A percentile compares a stretch with the other conserved stretches of the same genome.
These are phyloP conservation scores for Hystrix cristata DNA, from an alignment of 2,113 vertebrate species.

Conservation along the genomic window DNA sequence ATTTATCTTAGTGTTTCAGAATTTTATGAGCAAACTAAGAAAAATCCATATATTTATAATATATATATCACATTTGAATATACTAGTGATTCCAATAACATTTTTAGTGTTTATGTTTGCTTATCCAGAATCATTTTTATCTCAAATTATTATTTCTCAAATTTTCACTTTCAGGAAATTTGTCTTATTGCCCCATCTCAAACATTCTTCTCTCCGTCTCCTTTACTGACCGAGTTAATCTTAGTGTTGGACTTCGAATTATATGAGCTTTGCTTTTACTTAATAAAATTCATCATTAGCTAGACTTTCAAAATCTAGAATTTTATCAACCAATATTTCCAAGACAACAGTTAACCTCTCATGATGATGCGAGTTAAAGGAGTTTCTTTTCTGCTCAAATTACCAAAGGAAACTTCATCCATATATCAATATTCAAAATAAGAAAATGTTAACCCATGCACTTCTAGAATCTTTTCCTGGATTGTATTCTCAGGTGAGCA, in stretches of 20 bases:
- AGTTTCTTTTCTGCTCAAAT: background rate
- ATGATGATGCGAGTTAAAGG: background rate
- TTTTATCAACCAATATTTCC: background rate
- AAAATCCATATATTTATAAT: background rate
- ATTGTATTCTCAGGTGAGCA: background rate
- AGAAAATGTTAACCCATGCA: background rate
- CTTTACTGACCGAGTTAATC: background rate
- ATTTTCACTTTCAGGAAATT: background rate
- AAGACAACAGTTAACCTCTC: background rate
- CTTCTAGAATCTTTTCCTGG: background rate
- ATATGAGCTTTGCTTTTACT: background rate
- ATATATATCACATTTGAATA: background rate
- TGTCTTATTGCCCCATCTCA: no score
- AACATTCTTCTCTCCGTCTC: background rate
- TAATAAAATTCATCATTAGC: background rate
- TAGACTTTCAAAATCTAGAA: background rate
- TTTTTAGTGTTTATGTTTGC: background rate
- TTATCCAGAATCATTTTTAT: background rate
- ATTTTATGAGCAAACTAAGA: background rate
- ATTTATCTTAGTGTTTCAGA: background rate
- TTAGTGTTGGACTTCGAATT: background rate
- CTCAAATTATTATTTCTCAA: background rate
- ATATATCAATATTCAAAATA: background rate
- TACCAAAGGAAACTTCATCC: background rate
- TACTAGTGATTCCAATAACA: background rate